Base-by-base conservation (phyloP, 2,113 vertebrate genomes). In the Sialia sialis region DNA sequence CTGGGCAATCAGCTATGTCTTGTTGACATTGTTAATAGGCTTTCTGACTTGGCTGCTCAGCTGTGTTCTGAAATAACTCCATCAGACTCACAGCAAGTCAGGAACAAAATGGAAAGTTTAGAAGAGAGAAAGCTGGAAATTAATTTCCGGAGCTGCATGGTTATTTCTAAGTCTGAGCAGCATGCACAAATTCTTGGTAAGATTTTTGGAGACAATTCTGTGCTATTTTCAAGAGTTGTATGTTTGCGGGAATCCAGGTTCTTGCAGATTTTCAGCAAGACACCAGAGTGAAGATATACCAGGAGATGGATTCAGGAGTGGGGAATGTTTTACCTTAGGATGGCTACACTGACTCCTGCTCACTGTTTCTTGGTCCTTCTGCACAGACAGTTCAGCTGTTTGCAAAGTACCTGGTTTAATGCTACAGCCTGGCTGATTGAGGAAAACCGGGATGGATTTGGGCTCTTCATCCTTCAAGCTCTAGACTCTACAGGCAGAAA, bases 31-130 rank as follows among this genome's bases (percentile, higher is more conserved):
- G 86, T 92, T 95, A 94, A 91, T 54, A 76, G 81, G 77, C 79
- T 87, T 91, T 97, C 84, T 89, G 91, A 91, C 87, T 97, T 95
- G 91, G 96, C 95, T 95, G 87, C 78, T 94, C 59, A 34, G 66
- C 27, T 85, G 67, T 46, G 75, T 23, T 95, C 91, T 93, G 91
- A 95, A 95, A 87, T 91, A 95, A 95, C 89, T 95, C 34, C 5
- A 89, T 94, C 74, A 85, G 81, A 62, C 93, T 79, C 34, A 2
- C 96, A 95, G 91, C 94, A 93, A 95, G 84, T 82, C 62, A 69
- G 87, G 75, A 89, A 82, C 84, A 79, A 93, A 96, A 89, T 79
- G 94, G 91, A 95, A 96, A 96, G 87, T 94, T 94, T 85, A 76
- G 87, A 60, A 87, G 81, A 91, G 58, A 60, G 91, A 87, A 89